A percentile compares a stretch with the other conserved stretches of the same genome.
These are phyloP conservation scores for Pardalotus punctatus DNA, from an alignment of 2,113 vertebrate species.

Conservation along the genomic window DNA sequence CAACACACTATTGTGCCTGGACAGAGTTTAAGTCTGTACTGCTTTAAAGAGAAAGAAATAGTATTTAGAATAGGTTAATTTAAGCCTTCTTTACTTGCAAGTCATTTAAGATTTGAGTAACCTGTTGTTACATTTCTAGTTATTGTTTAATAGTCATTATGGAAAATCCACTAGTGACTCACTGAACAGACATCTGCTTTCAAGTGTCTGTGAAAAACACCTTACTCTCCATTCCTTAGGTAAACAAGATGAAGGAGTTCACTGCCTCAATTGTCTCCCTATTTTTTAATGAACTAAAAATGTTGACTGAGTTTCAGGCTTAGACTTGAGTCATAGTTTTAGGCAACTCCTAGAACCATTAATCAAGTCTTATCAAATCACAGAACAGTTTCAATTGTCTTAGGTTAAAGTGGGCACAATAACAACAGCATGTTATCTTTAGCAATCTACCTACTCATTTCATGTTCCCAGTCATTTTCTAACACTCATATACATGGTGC, in stretches of 20 bases:
- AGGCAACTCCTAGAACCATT: background rate
- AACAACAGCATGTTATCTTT: background rate
- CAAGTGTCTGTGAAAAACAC: slow-evolving; percentile 34
- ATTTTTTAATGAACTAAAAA: slow-evolving; percentile 34
- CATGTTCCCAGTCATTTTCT: background rate
- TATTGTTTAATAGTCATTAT: background rate
- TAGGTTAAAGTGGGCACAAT: background rate
- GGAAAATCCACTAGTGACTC: slow-evolving; percentile 69
- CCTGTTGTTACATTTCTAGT: background rate
- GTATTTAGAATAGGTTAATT: background rate
- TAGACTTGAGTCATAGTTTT: slow-evolving; percentile 59
- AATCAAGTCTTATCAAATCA: slow-evolving; percentile 11
- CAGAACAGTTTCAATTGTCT: background rate
- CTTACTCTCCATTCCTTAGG: background rate
- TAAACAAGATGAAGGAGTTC: background rate
- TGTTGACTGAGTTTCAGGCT: slow-evolving; percentile 18
- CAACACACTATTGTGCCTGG: fast-evolving
- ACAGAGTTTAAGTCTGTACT: background rate
- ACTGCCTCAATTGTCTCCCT: background rate
- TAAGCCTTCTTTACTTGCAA: background rate
- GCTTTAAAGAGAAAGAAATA: background rate
- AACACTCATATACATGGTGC: background rate
- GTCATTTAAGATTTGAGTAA: background rate
- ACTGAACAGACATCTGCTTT: slow-evolving; percentile 32
- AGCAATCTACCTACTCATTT: background rate